phyloP scores from a whole-genome alignment of 2,113 vertebrate species.

The Diglossa brunneiventris region DNA sequence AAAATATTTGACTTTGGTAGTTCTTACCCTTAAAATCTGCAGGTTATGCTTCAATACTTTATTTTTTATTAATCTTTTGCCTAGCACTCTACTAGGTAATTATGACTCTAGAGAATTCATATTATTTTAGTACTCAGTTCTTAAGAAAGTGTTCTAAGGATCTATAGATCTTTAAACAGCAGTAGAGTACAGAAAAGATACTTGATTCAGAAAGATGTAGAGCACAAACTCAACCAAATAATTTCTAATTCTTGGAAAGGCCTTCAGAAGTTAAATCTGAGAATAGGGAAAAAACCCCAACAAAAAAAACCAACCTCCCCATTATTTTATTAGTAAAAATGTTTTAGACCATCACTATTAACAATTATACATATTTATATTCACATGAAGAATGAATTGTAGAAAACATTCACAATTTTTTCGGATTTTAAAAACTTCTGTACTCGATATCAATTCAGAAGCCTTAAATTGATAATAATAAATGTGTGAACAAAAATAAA shows the following conservation, averaged over 20 bases:
- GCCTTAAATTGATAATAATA: neutral
- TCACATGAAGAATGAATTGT: neutral
- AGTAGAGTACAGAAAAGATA: neutral
- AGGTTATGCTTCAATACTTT: neutral
- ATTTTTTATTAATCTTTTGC: neutral
- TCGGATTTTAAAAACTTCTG: neutral
- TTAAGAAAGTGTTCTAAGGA: neutral
- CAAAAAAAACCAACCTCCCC: accelerated
- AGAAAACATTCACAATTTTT: neutral
- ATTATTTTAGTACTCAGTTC: conserved; percentile 4
- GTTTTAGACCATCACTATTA: neutral
- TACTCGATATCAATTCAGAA: neutral
- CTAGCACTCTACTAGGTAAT: conserved; percentile 9
- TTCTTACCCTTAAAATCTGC: neutral
- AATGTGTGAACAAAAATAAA: neutral
- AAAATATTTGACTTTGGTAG: neutral
- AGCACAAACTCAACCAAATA: neutral
- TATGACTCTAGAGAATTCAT: conserved; percentile 26
- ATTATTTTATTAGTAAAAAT: neutral
- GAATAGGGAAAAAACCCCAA: neutral
- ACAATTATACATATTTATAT: neutral
- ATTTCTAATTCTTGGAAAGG: neutral
- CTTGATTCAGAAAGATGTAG: neutral
- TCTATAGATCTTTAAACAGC: neutral
- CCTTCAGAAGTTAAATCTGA: neutral